A percentile compares a stretch with the other conserved stretches of the same genome.
phyloP scores from a whole-genome alignment of 2,113 vertebrate genomes.

The Marmota flaviventris region DNA sequence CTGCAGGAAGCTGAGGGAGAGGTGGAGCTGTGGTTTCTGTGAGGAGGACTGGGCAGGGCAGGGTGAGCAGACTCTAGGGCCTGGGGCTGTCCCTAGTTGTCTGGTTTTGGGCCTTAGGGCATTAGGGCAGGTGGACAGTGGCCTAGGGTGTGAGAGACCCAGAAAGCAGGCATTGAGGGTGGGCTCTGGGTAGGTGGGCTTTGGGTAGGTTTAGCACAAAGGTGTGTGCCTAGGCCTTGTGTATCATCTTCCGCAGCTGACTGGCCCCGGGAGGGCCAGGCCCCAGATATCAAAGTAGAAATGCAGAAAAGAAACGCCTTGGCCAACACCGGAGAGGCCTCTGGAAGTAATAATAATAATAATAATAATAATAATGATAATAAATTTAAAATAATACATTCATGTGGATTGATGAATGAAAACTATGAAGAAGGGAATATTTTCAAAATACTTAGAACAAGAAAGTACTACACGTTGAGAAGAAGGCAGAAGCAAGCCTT shows the following conservation, averaged over 20 bases:
- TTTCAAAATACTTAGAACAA: background rate
- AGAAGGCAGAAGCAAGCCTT: background rate
- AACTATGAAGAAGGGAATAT: background rate
- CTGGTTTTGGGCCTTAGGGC: no score
- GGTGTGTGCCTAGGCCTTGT: no score
- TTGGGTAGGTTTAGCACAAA: background rate
- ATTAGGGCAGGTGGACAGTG: background rate
- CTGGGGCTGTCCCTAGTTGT: rapidly evolving
- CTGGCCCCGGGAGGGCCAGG: background rate
- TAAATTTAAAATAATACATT: background rate
- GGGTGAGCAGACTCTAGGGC: no score
- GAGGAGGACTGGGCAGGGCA: background rate
- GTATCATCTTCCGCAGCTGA: background rate
- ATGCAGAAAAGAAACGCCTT: background rate
- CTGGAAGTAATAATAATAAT: background rate
- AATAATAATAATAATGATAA: no score
- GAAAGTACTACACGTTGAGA: background rate
- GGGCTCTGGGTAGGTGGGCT: background rate
- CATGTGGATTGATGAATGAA: background rate
- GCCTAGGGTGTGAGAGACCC: background rate
- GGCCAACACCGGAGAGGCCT: background rate
- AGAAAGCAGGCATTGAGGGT: rapidly evolving
- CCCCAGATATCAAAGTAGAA: background rate
- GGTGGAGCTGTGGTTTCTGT: background rate
- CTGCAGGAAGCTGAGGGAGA: background rate